Evolutionary conservation across 2,888 invertebrate genomes (phyloP).

Genomic region (Eristalinus aeneus): DNA sequence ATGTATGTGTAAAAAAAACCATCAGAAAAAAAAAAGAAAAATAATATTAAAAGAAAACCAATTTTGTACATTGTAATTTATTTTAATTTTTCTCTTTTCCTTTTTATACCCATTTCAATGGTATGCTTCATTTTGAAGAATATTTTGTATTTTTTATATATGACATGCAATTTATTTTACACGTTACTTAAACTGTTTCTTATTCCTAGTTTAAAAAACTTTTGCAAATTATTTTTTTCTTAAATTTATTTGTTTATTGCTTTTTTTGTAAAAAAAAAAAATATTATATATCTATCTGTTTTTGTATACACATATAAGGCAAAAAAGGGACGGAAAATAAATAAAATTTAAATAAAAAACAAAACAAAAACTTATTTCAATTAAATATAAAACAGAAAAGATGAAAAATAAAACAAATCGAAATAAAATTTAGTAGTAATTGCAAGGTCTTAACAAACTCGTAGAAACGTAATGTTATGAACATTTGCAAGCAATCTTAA

Average conservation of each 20-base stretch:
- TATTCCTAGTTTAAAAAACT: constrained; percentile 27
- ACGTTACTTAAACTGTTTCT: constrained; percentile 60
- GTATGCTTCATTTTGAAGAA: constrained; percentile 50
- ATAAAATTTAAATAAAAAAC: constrained; percentile 1
- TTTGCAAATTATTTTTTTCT: neutral
- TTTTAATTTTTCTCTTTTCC: constrained; percentile 40
- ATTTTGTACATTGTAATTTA: constrained; percentile 67
- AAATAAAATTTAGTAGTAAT: constrained; percentile 20
- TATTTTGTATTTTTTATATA: constrained; percentile 56
- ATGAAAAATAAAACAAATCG: too few species aligned
- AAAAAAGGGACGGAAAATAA: constrained; percentile 63
- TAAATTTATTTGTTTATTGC: constrained; percentile 2
- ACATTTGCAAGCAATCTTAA: constrained; percentile 32
- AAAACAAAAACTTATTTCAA: constrained; percentile 50
- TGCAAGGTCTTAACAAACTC: constrained; percentile 32
- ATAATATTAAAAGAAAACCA: constrained; percentile 7
- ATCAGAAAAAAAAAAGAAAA: constrained; percentile 13
- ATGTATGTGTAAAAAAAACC: constrained; percentile 32
- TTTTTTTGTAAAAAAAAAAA: constrained; percentile 36
- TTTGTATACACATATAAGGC: constrained; percentile 28
- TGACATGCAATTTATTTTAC: constrained; percentile 60
- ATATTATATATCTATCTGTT: neutral
- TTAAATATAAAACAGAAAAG: constrained; percentile 33
- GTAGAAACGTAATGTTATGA: neutral
- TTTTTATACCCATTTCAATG: constrained; percentile 28